Conservation (phyloP, 2,888 invertebrate genomes). For the Chymomyza caudatula region DNA sequence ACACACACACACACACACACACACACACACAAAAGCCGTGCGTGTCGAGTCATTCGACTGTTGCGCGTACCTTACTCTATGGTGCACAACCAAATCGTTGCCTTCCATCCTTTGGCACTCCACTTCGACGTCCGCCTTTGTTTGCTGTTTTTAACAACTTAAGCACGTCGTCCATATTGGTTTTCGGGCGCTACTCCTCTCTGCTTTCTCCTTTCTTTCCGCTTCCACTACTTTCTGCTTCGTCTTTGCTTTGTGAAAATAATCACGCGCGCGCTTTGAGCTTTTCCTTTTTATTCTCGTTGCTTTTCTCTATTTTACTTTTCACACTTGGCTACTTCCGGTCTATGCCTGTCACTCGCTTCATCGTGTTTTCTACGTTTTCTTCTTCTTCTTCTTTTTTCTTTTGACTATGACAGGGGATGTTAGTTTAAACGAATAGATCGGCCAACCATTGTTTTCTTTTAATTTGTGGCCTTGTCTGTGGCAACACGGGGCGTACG, state of each 20-base stretch:
- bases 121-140: conserved; percentile 42
- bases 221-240: conserved; percentile 63
- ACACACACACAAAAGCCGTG: neutral
- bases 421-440: conserved; percentile 13
- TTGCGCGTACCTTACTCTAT: conserved; percentile 33
- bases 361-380: too few species aligned
- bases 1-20: conserved; percentile 15
- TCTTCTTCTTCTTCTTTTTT: conserved; percentile 21
- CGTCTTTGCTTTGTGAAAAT: conserved; percentile 57
- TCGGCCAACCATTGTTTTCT: conserved; percentile 55
- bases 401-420: conserved; percentile 5
- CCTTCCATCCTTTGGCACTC: neutral
- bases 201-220: conserved; percentile 32
- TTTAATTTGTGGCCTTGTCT: conserved; percentile 57
- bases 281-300: conserved; percentile 25
- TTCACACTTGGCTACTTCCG: conserved; percentile 70
- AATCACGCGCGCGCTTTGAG: conserved; percentile 64
- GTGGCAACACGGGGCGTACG: conserved; percentile 13
- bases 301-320: conserved; percentile 54
- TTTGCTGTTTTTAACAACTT: conserved; percentile 70
- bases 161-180: conserved; percentile 70
- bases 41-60: neutral
- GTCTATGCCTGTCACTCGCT: neutral
- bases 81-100: neutral
- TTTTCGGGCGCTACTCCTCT: conserved; percentile 54